These are phyloP conservation scores for Ctenicera cuprea DNA, from an alignment of 2,888 invertebrate species.

Conservation along the genomic window DNA sequence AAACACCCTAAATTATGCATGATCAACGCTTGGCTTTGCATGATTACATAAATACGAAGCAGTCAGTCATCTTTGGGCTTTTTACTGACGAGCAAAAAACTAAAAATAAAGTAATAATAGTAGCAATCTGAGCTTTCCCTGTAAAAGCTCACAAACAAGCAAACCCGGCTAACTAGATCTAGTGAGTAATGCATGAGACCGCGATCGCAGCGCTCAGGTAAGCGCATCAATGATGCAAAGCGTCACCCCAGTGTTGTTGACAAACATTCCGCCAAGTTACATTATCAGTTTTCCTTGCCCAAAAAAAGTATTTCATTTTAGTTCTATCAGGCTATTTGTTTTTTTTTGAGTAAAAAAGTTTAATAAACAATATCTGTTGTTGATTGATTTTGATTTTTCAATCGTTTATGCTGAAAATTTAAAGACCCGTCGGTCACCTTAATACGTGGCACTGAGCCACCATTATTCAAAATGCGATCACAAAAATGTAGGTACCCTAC, in stretches of 20 bases:
- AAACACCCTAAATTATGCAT: no score
- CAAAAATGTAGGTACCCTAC: no score
- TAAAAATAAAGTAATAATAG: slow-evolving; percentile 50
- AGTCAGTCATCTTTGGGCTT: no score
- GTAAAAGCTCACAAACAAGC: slow-evolving; percentile 61
- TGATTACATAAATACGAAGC: no score
- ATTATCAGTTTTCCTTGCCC: slow-evolving; percentile 48
- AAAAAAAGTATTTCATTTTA: slow-evolving; percentile 31
- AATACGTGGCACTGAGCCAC: no score
- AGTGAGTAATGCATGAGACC: slow-evolving; percentile 71
- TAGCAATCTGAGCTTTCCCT: slow-evolving; percentile 60
- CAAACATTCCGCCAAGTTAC: slow-evolving; percentile 56
- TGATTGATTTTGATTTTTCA: background rate
- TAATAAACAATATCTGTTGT: background rate
- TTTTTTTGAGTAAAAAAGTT: background rate
- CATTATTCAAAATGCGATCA: no score
- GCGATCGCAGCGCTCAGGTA: slow-evolving; percentile 68
- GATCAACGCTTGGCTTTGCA: no score
- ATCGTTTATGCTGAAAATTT: no score
- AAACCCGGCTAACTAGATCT: slow-evolving; percentile 69
- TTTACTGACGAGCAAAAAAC: slow-evolving; percentile 2
- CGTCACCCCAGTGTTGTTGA: slow-evolving; percentile 63
- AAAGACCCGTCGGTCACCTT: no score
- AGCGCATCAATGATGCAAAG: slow-evolving; percentile 70
- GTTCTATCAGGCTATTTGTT: background rate